Conservation (phyloP, 2,113 vertebrate species). For the Mus musculus region GRCm39 chr3:119754001-119754500, state of each 20-base stretch:
- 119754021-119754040: constrained; percentile 25
- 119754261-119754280: background rate
- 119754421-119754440: background rate
- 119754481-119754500: background rate
- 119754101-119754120: constrained; percentile 37
- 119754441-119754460: background rate
- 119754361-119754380: background rate
- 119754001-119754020: constrained; percentile 56
- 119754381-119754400: background rate
- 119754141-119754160: constrained; percentile 23
- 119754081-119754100: background rate
- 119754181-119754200: constrained; percentile 1
- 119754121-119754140: constrained; percentile 63
- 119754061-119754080: constrained; percentile 27
- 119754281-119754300: background rate
- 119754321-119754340: background rate
- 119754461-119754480: background rate
- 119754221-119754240: background rate
- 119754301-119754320: background rate
- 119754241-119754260: background rate
- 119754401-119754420: background rate
- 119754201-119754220: constrained; percentile 6
- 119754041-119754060: constrained; percentile 2
- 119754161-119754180: constrained; percentile 42
- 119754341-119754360: background rate